A percentile compares a stretch with the other conserved stretches of the same genome.
These are phyloP conservation scores for Noctilio leporinus DNA, from an alignment of 2,113 vertebrate genomes.

Conservation along the genomic window DNA sequence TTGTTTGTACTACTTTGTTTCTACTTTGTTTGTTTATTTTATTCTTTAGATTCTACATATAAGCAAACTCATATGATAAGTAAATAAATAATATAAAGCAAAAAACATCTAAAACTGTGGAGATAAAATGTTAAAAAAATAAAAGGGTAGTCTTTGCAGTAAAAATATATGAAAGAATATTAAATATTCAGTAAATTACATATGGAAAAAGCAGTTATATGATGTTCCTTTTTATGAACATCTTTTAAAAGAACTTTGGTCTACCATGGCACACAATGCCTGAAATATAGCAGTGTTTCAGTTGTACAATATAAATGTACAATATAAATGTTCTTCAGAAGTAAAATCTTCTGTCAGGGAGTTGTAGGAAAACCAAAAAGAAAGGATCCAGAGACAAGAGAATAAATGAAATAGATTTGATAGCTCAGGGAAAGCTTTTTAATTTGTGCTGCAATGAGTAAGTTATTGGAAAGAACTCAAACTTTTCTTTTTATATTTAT, in stretches of 20 bases:
- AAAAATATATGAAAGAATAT: neutral
- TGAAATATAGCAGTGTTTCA: constrained; percentile 26
- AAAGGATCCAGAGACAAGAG: constrained; percentile 48
- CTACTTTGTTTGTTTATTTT: neutral
- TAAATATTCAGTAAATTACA: constrained; percentile 15
- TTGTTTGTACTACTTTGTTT: neutral
- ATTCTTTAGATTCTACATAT: neutral
- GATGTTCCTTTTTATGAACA: neutral
- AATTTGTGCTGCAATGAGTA: constrained; percentile 59
- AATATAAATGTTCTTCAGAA: constrained; percentile 64
- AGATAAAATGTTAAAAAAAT: constrained; percentile 7
- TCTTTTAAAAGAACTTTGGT: constrained; percentile 17
- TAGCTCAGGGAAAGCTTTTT: constrained; percentile 58
- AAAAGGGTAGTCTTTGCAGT: neutral
- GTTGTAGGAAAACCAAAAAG: constrained; percentile 38
- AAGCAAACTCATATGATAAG: neutral
- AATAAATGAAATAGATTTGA: constrained; percentile 62
- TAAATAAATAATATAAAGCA: neutral
- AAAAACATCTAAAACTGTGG: neutral
- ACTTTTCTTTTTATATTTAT: constrained; percentile 48
- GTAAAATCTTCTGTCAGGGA: constrained; percentile 55
- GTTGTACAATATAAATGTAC: constrained; percentile 52
- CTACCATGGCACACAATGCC: constrained; percentile 26
- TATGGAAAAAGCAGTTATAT: neutral
- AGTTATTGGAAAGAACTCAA: constrained; percentile 59